Base-by-base conservation (phyloP, 2,888 invertebrate species). In the Melikaiella ostensackeni region DNA sequence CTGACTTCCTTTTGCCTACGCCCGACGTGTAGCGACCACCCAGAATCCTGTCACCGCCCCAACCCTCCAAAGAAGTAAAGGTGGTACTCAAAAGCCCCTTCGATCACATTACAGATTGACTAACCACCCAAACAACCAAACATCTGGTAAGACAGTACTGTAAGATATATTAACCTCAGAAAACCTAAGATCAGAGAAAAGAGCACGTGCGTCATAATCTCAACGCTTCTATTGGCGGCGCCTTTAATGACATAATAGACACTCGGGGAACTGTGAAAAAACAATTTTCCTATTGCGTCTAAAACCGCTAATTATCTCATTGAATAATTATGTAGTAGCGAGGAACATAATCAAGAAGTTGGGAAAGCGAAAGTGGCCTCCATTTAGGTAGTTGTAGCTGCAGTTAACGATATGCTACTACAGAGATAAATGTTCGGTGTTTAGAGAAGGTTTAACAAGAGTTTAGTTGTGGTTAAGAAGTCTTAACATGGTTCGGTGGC, bases 41-140 rank as follows among this genome's bases (percentile, higher is more conserved):
- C 90, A 89, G 90, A 89, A 89, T 88, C 86, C 89, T 89, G 90
- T 90, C 90, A 90, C 89, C 90, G 88, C 88, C 82, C 85, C 77
- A 79, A 84, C 83, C 83, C 82, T 84, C 78, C 84, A 84, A 84
- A 83, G 83, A 70, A 70, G 50, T 33, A 30, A 70, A 70, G 85
- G 84, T 83, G 83, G 80, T 80, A 80, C 75, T 80, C 81, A 79
- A 82, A 83, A 82, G 83, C 83, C 50, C 30, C 46, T 70, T 70
- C 70, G 70, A 70, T 70, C 70, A 70, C 50, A 27, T 70, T 70
- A 70, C 70, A 70, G 50, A 70, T 46, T 50, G 13, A 30, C 70
- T 30, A n/a, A 46, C 13, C 38, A 64, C 30, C 50, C 33, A 70
- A 66, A 66, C 42, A 66, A 66, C 66, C 46, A 50, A 70, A 70